Conservation (phyloP, 2,113 vertebrate species). For the Neopipo cinnamomea region DNA sequence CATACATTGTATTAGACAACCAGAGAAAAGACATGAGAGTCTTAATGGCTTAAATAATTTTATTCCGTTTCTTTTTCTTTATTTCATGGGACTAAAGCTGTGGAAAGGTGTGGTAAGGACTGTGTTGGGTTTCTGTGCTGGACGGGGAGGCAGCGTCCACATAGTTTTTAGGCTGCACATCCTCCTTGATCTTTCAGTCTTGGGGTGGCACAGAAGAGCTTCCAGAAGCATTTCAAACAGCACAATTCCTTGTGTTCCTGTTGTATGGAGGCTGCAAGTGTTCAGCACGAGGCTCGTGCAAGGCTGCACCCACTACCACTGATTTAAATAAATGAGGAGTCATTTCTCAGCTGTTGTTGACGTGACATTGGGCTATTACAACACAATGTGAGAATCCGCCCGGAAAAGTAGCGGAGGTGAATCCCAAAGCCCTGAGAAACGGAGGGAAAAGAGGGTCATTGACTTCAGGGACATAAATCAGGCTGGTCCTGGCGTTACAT, state of each 20-base stretch:
- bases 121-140: fast-evolving
- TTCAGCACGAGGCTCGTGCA: background rate
- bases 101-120: background rate
- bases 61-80: background rate
- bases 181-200: background rate
- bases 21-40: background rate
- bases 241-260: background rate
- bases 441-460: background rate
- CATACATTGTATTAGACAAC: background rate
- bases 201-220: background rate
- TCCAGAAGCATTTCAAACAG: background rate
- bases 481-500: fast-evolving
- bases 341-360: background rate
- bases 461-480: background rate
- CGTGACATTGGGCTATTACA: background rate
- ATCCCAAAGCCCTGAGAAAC: background rate
- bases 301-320: background rate
- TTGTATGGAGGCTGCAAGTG: fast-evolving
- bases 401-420: background rate
- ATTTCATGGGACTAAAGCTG: background rate
- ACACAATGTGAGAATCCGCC: background rate
- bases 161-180: background rate
- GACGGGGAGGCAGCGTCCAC: background rate
- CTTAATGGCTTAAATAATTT: background rate
- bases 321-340: background rate